Percentiles rank a stretch among this genome's conserved stretches.
phyloP scores from a whole-genome alignment of 1,140 invertebrate genomes.

The Dreissena polymorpha region DNA sequence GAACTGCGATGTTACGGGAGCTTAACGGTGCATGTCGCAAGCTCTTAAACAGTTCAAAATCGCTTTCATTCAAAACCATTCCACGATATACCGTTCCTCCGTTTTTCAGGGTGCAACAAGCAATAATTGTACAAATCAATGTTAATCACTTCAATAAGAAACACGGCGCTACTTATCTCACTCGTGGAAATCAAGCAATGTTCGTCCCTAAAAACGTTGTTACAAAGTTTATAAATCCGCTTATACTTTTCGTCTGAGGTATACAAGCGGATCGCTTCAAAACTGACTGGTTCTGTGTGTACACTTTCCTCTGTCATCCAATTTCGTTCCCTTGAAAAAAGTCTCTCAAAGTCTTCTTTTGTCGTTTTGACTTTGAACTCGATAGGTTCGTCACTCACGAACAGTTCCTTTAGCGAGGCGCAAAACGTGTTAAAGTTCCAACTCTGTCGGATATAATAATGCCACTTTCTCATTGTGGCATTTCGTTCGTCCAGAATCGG shows the following conservation, averaged over 20 bases:
- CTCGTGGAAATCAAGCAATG: conserved; percentile 11
- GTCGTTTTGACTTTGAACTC: conserved; percentile 26
- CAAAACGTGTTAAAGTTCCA: conserved; percentile 33
- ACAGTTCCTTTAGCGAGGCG: conserved; percentile 6
- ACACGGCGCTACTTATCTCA: conserved; percentile 48
- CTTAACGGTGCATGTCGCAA: conserved; percentile 34
- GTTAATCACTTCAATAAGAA: conserved; percentile 59
- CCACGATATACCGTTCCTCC: conserved; percentile 56
- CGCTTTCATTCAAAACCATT: conserved; percentile 24
- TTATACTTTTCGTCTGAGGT: conserved; percentile 53
- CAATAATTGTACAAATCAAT: conserved; percentile 62
- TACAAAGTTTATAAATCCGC: conserved; percentile 33
- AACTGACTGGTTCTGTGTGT: conserved; percentile 22
- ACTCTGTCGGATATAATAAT: conserved; percentile 44
- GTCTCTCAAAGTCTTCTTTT: neutral
- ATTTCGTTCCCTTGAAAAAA: conserved; percentile 27
- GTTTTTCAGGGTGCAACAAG: conserved; percentile 11
- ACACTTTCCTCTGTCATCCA: conserved; percentile 17
- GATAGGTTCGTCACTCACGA: neutral
- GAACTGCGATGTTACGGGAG: conserved; percentile 54
- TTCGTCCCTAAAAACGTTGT: conserved; percentile 54
- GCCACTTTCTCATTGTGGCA: conserved; percentile 40
- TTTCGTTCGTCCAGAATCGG: conserved; percentile 31
- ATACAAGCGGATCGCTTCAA: conserved; percentile 53
- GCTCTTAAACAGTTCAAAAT: conserved; percentile 34